phyloP scores from a whole-genome alignment of 2,797 vertebrate genomes.

The Mormyrus proboscirostris region DNA sequence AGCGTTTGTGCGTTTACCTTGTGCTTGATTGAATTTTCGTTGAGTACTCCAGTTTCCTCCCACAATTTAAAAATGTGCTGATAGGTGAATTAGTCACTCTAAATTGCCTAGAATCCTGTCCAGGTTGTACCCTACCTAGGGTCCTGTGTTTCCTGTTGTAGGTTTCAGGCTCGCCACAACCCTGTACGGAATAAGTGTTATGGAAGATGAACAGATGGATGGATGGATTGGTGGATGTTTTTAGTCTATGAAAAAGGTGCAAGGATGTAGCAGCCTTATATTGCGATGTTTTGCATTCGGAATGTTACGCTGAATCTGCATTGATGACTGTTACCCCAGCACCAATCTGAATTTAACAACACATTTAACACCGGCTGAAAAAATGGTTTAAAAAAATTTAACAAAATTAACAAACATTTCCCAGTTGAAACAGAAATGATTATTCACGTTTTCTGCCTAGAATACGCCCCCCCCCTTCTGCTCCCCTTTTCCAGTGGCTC shows the following conservation, averaged over 20 bases:
- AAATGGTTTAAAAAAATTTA: neutral
- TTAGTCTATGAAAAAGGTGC: neutral
- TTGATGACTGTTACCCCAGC: neutral
- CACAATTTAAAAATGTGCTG: neutral
- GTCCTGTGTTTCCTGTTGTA: neutral
- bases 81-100: neutral
- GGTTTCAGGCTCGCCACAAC: neutral
- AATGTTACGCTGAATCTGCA: neutral
- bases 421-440: neutral
- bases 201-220: neutral
- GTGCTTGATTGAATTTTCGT: neutral
- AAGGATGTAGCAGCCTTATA: neutral
- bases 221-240: neutral
- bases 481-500: neutral
- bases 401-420: neutral
- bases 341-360: neutral
- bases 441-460: neutral
- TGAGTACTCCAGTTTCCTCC: neutral
- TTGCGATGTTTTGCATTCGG: neutral
- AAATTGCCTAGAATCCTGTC: neutral
- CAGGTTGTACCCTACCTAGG: neutral
- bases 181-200: neutral
- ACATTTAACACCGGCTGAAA: neutral
- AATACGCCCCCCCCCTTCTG: neutral
- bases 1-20: neutral